Percentiles rank a stretch among this genome's conserved stretches.
These are phyloP conservation scores for Aphelocoma californica DNA, from an alignment of 2,797 vertebrate species.

Conservation along the genomic window DNA sequence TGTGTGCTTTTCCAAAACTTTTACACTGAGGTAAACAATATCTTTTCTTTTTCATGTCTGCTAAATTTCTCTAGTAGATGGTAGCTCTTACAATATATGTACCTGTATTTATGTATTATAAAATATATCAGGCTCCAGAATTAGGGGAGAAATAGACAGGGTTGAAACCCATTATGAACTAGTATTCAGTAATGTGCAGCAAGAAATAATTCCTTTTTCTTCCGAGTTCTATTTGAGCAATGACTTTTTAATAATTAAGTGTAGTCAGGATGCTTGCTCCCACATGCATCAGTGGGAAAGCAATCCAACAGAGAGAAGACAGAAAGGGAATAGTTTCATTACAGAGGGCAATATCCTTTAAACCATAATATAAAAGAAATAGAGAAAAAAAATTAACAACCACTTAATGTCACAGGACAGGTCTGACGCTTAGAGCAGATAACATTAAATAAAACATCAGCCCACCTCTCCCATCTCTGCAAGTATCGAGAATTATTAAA, in stretches of 20 bases:
- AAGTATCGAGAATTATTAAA: not conserved
- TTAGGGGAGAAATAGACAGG: not conserved
- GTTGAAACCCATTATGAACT: not conserved
- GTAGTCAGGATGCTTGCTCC: not conserved
- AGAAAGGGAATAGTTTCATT: constrained; percentile 8
- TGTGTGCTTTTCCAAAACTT: not conserved
- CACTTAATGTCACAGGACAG: not conserved
- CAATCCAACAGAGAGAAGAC: not conserved
- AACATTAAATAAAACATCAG: not conserved
- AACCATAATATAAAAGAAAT: not conserved
- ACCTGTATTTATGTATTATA: not conserved
- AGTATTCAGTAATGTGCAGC: not conserved
- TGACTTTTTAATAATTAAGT: constrained; percentile 28
- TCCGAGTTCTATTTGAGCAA: not conserved
- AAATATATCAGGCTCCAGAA: not conserved
- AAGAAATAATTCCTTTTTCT: not conserved
- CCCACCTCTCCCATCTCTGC: not conserved
- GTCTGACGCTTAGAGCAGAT: not conserved
- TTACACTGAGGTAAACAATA: not conserved
- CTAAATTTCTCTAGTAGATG: not conserved
- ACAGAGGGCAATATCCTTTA: not conserved
- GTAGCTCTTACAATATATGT: not conserved
- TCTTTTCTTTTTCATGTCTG: not conserved
- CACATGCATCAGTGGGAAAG: not conserved
- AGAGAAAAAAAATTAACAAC: not conserved